Conservation (phyloP, 2,797 vertebrate genomes). For the Sardinella longiceps region DNA sequence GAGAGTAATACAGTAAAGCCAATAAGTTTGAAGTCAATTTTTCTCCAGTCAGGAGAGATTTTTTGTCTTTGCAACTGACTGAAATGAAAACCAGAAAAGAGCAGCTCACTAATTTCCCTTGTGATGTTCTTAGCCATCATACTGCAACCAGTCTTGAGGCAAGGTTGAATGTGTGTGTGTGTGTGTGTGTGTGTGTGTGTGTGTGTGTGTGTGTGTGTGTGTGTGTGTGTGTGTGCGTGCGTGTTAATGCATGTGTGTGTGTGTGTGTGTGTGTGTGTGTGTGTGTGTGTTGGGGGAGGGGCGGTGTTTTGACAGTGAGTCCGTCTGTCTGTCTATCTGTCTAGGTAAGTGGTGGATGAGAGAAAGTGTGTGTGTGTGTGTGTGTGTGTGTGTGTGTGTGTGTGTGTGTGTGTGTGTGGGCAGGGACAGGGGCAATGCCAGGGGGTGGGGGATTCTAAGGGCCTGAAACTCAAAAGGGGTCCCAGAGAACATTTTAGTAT, state of each 20-base stretch:
- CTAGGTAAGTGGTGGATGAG: neutral
- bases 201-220: too few relatives aligned
- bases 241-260: neutral
- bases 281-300: neutral
- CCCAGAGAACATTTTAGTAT: too few relatives aligned
- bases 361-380: neutral
- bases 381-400: neutral
- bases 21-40: slow-evolving; percentile 4
- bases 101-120: slow-evolving; percentile 35
- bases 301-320: neutral
- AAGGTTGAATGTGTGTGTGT: neutral
- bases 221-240: too few relatives aligned
- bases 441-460: too few relatives aligned
- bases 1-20: neutral
- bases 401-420: too few relatives aligned
- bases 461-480: too few relatives aligned
- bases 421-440: too few relatives aligned
- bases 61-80: neutral
- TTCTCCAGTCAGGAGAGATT: neutral
- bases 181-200: neutral
- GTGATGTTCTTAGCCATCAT: slow-evolving; percentile 22
- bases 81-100: slow-evolving; percentile 11
- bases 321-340: too few relatives aligned
- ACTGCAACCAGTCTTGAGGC: slow-evolving; percentile 24
- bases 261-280: neutral